Conservation (phyloP, 2,113 vertebrate species). For the Piaya cayana region DNA sequence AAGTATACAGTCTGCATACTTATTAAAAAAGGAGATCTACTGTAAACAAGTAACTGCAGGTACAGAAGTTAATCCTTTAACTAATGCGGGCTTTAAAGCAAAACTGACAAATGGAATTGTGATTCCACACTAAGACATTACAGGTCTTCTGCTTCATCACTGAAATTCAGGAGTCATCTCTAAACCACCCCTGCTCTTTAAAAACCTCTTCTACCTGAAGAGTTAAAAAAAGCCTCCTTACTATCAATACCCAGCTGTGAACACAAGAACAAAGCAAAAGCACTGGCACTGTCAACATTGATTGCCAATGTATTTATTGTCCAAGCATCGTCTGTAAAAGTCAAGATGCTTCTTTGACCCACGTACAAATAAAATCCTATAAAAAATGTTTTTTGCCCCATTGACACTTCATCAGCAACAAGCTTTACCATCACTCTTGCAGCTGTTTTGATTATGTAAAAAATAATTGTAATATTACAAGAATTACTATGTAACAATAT, state of each 20-base stretch:
- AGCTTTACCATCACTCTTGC: background rate
- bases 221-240: background rate
- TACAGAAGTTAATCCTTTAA: background rate
- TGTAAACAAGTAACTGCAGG: background rate
- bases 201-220: background rate
- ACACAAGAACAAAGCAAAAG: background rate
- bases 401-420: background rate
- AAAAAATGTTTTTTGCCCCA: background rate
- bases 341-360: background rate
- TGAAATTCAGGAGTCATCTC: background rate
- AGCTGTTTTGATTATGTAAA: background rate
- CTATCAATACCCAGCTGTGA: background rate
- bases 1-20: background rate
- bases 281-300: background rate
- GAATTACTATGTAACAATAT: background rate
- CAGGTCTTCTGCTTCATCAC: background rate
- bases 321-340: background rate
- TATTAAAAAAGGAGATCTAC: background rate
- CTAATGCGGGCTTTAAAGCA: background rate
- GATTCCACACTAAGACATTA: background rate
- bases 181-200: background rate
- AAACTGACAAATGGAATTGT: background rate
- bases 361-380: background rate
- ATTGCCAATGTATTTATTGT: background rate
- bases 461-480: background rate